phyloP scores from a whole-genome alignment of 1,140 invertebrate genomes.

The Tetramorium parvispinum region DNA sequence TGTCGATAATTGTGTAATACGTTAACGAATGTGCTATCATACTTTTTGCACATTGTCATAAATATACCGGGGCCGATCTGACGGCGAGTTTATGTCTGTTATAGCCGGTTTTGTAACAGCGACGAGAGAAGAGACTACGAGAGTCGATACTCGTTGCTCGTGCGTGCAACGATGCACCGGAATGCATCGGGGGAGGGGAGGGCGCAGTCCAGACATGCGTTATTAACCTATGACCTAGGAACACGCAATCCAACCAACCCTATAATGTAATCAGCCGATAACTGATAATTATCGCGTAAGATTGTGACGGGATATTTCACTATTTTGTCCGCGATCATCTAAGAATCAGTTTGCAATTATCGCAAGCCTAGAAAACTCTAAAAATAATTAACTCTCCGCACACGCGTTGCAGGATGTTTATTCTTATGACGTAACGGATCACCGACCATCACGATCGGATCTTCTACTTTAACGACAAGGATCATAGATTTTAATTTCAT shows the following conservation, averaged over 20 bases:
- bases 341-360: neutral
- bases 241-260: conserved; percentile 18
- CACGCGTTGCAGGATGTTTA: neutral
- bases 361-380: neutral
- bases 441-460: neutral
- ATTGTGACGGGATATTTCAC: conserved; percentile 1
- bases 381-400: neutral
- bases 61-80: conserved; percentile 45
- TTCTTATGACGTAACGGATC: neutral
- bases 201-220: conserved; percentile 26
- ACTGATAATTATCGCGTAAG: conserved; percentile 35
- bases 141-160: conserved; percentile 21
- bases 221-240: conserved; percentile 47
- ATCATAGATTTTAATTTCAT: neutral
- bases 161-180: conserved; percentile 41
- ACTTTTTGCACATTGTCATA: conserved; percentile 32
- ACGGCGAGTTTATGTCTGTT: conserved; percentile 20
- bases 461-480: neutral
- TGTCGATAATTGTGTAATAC: conserved; percentile 14
- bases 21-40: conserved; percentile 5
- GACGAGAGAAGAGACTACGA: conserved; percentile 31
- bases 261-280: conserved; percentile 41
- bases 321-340: conserved; percentile 17
- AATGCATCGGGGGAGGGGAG: conserved; percentile 18
- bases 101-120: conserved; percentile 53